Evolutionary conservation across 1,140 invertebrate genomes (phyloP).

Genomic region (Rhizoglyphus robini): DNA sequence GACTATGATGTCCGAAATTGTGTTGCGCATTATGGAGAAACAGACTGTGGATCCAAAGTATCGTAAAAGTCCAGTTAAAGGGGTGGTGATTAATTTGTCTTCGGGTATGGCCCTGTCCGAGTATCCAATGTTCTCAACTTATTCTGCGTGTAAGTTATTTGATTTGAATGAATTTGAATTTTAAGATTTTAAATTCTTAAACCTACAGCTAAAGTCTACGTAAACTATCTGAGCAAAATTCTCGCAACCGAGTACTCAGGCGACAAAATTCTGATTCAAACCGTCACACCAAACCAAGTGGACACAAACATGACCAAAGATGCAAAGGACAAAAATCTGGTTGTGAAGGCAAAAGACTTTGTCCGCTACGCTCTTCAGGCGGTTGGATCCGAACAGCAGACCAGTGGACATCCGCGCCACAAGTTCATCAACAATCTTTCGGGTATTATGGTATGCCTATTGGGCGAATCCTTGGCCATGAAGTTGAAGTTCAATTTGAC

Average conservation of each 20-base stretch:
- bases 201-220: not conserved
- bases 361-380: not conserved
- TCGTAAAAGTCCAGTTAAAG: too few relatives aligned
- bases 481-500: too few relatives aligned
- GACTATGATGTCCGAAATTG: not conserved
- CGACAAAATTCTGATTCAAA: conserved; percentile 58
- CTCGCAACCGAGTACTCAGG: conserved; percentile 28
- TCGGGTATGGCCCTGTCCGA: not conserved
- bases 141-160: too few relatives aligned
- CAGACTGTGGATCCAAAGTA: not conserved
- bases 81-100: not conserved
- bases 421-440: not conserved
- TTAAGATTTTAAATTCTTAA: too few relatives aligned
- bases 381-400: not conserved
- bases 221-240: not conserved
- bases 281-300: conserved; percentile 69
- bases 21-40: not conserved
- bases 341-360: not conserved
- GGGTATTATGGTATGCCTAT: too few relatives aligned
- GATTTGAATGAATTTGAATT: too few relatives aligned
- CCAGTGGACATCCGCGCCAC: not conserved
- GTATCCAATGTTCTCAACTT: not conserved
- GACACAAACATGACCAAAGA: conserved; percentile 60
- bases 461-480: too few relatives aligned
- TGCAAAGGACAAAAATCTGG: not conserved